Conservation (phyloP, 2,797 vertebrate genomes). For the Jordanella pulchra region DNA sequence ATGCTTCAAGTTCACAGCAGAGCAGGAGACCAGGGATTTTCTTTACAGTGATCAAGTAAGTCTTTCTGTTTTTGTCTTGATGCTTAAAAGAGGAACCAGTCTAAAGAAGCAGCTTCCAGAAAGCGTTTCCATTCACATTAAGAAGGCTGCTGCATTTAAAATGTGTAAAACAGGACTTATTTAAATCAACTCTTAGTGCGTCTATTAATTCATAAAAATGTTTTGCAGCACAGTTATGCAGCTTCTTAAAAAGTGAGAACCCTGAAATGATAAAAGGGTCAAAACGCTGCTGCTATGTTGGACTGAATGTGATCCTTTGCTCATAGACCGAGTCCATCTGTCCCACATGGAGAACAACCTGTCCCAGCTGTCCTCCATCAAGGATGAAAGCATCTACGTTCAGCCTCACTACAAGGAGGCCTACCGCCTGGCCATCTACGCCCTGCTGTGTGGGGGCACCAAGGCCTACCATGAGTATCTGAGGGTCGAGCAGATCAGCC, state of each 20-base stretch:
- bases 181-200: too few relatives aligned
- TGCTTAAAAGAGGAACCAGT: not conserved
- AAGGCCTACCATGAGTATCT: slow-evolving; percentile 89
- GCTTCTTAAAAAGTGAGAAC: not conserved
- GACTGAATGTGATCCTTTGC: slow-evolving; percentile 33
- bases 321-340: slow-evolving; percentile 2
- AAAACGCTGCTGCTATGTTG: not conserved
- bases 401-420: slow-evolving; percentile 90
- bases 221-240: too few relatives aligned
- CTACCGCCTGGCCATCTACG: slow-evolving; percentile 89
- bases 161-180: too few relatives aligned
- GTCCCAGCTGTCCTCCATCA: slow-evolving; percentile 85
- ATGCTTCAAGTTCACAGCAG: slow-evolving; percentile 2
- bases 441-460: slow-evolving; percentile 85
- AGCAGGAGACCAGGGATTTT: not conserved
- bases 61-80: not conserved
- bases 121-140: too few relatives aligned
- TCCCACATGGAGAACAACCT: slow-evolving; percentile 82
- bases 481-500: slow-evolving; percentile 82
- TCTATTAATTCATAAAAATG: too few relatives aligned
- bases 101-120: not conserved
- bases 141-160: too few relatives aligned
- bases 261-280: not conserved
- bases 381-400: slow-evolving; percentile 77
- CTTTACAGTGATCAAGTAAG: slow-evolving; percentile 45